Base-by-base conservation (phyloP, 2,113 vertebrate species). In the Lonchura striata region DNA sequence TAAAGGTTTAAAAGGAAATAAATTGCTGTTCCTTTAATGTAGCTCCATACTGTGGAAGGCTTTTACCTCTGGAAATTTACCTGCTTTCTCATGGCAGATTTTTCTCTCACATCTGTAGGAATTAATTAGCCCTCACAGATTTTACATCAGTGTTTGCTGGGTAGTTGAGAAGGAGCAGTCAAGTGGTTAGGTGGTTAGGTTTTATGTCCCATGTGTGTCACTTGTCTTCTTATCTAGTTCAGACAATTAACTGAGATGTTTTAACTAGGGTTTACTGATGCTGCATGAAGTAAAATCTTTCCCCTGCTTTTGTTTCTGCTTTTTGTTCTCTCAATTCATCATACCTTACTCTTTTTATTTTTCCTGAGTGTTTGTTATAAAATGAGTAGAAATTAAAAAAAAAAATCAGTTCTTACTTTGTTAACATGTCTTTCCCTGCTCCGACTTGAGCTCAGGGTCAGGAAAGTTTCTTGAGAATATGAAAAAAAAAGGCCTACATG, bases 51-150 rank as follows among this genome's bases (percentile, higher is more conserved):
- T 3, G 33, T 61, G 7, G 42, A 57, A 87, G 20, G 17, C 6
- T 91, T 82, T 95, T 83, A 41, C 85, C 15, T 74, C 59, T 86
- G 42, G 76, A 95, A 94, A 88, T 82, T 74, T 72, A 65, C 25
- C 41, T 76, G 28, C 22, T 41, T 76, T 82, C 50, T 50, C 11
- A 61, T 57, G 31, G 71, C 25, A 86, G 42, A 44, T 76, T 91
- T 92, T 91, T 59, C 54, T 86, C 31, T 88, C 31, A 46, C 39
- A 59, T 77, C 63, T 80, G 15, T 66, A 66, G 41, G 50, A 83
- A 76, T 80, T 64, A 75, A 69, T 79, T 91, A 84, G 53, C 35
- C 23, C 42, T 64, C n/a, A 25, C 50, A 61, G 63, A 57, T 70
- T 93, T 90, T 88, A 86, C 44, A 90, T 70, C 60, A 66, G 7